Evolutionary conservation across 2,797 vertebrate genomes (phyloP).

Genomic region (Eospalax fontanierii): DNA sequence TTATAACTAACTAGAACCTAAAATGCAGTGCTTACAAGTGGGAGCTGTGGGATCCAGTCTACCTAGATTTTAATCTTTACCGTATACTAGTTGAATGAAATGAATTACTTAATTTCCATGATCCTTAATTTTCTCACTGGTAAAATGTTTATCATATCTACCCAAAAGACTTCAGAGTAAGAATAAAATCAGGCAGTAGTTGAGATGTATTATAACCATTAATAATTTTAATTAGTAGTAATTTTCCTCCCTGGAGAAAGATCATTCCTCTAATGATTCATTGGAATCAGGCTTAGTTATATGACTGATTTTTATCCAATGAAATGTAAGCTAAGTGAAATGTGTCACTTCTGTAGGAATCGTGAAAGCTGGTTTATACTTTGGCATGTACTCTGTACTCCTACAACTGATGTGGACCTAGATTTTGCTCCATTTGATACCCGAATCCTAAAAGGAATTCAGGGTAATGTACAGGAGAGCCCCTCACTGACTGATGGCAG

Average conservation of each 20-base stretch:
- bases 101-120: background rate
- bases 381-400: background rate
- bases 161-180: background rate
- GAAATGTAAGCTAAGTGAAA: background rate
- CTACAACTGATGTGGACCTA: background rate
- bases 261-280: background rate
- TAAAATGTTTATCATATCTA: background rate
- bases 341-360: background rate
- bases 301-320: background rate
- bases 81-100: background rate
- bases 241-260: background rate
- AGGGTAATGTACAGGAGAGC: background rate
- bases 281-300: background rate
- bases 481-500: background rate
- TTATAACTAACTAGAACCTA: too few relatives aligned
- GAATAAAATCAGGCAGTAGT: background rate
- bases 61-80: background rate
- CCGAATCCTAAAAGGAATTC: background rate
- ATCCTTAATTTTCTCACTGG: slow-evolving; percentile 32
- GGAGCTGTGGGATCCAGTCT: background rate
- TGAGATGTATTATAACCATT: background rate
- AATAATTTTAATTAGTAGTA: slow-evolving; percentile 32
- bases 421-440: background rate
- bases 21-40: background rate
- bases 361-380: background rate